Evolutionary conservation across 2,888 invertebrate species (phyloP).

Genomic region (Galerucella calmariensis): DNA sequence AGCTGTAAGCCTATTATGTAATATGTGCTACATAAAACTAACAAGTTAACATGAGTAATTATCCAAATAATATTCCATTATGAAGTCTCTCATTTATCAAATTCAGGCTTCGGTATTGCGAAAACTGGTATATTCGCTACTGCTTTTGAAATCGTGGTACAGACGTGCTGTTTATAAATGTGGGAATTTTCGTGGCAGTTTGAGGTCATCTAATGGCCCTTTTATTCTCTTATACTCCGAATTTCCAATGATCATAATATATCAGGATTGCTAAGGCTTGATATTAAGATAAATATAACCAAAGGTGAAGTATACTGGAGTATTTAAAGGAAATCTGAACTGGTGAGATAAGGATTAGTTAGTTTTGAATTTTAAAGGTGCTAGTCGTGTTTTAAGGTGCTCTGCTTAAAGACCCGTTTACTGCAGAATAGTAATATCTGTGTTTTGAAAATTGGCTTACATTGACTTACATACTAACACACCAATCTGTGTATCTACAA

Average conservation of each 20-base stretch:
- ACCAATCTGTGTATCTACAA: too few species aligned
- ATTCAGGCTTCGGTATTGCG: not conserved
- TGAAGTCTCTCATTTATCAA: slow-evolving; percentile 1
- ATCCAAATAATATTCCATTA: not conserved
- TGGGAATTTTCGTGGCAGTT: not conserved
- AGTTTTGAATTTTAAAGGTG: too few species aligned
- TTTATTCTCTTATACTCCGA: not conserved
- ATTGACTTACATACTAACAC: too few species aligned
- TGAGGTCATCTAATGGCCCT: not conserved
- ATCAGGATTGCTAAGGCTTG: not conserved
- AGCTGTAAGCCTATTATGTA: not conserved
- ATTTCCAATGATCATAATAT: not conserved
- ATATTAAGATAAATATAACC: not conserved
- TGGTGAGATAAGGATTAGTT: too few species aligned
- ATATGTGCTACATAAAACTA: not conserved
- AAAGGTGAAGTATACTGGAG: not conserved
- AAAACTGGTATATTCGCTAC: not conserved
- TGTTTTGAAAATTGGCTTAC: too few species aligned
- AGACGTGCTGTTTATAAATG: slow-evolving; percentile 1
- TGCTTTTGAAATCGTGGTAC: not conserved
- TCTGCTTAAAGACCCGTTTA: too few species aligned
- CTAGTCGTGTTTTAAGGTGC: too few species aligned
- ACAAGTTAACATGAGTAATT: not conserved
- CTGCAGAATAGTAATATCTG: too few species aligned
- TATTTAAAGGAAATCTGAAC: too few species aligned